These are phyloP conservation scores for Dryococelus australis DNA, from an alignment of 2,888 invertebrate genomes.

Conservation along the genomic window DNA sequence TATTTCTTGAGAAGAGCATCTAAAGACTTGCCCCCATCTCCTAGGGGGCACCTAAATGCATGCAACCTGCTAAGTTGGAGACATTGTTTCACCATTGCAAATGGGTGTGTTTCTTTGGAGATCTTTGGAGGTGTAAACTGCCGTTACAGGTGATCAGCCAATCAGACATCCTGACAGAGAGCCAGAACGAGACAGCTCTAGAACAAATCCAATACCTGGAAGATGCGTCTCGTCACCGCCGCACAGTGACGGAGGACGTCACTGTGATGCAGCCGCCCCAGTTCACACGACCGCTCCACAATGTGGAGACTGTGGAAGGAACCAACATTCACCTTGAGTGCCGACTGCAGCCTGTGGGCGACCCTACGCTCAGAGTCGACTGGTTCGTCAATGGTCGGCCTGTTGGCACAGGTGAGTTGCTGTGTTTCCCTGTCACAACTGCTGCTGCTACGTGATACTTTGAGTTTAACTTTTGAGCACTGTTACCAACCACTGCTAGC, in stretches of 20 bases:
- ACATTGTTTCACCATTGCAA: no score
- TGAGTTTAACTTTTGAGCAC: no score
- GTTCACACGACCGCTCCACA: constrained; percentile 86
- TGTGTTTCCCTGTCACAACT: constrained; percentile 26
- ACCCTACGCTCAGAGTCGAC: constrained; percentile 90
- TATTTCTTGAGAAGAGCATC: no score
- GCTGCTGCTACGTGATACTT: no score
- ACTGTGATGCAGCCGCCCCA: constrained; percentile 86
- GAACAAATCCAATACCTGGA: constrained; percentile 92
- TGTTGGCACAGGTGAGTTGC: constrained; percentile 78
- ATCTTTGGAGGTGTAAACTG: background rate
- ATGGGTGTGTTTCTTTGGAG: no score
- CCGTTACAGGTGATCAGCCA: constrained; percentile 68
- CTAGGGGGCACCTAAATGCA: no score
- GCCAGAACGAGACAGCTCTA: constrained; percentile 90
- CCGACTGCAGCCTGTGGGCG: constrained; percentile 88
- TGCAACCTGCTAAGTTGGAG: no score
- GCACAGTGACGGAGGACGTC: constrained; percentile 79
- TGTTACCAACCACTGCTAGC: no score
- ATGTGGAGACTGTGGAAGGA: constrained; percentile 88
- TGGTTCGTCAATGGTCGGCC: constrained; percentile 97
- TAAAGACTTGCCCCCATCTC: no score
- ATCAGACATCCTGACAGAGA: constrained; percentile 85
- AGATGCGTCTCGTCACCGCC: constrained; percentile 75
- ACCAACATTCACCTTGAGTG: constrained; percentile 93